Conservation (phyloP, 2,113 vertebrate species). For the Reinhardtius hippoglossoides region DNA sequence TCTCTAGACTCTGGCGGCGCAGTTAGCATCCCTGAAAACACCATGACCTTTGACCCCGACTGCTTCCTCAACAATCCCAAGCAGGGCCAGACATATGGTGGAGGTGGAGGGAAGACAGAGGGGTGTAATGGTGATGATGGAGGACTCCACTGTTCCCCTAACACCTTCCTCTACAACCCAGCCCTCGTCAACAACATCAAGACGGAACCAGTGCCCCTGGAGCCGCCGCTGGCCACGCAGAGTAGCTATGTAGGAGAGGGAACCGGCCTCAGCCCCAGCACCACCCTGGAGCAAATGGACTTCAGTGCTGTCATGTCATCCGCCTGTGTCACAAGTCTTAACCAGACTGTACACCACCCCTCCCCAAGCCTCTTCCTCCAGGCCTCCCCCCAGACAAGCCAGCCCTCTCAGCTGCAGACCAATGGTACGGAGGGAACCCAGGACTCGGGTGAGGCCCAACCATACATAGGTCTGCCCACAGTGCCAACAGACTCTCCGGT, state of each 20-base stretch:
- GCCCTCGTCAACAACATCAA: conserved; percentile 94
- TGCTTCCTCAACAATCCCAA: conserved; percentile 99
- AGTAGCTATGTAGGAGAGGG: conserved; percentile 83
- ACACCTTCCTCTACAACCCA: conserved; percentile 88
- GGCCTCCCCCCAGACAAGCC: conserved; percentile 86
- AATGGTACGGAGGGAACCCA: conserved; percentile 67
- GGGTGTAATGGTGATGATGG: conserved; percentile 73
- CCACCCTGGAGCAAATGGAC: conserved; percentile 98
- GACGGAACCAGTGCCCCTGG: conserved; percentile 90
- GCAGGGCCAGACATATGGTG: conserved; percentile 98
- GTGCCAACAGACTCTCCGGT: conserved; percentile 89
- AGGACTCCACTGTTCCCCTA: conserved; percentile 72
- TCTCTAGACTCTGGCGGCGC: conserved; percentile 88
- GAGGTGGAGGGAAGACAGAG: conserved; percentile 83
- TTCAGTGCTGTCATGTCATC: conserved; percentile 93
- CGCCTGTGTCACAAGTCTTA: conserved; percentile 87
- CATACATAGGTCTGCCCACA: conserved; percentile 74
- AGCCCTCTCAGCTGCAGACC: conserved; percentile 72
- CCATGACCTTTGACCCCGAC: conserved; percentile 98
- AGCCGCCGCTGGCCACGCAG: conserved; percentile 92
- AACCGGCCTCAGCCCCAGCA: conserved; percentile 94
- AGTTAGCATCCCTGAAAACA: conserved; percentile 93
- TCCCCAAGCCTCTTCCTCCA: conserved; percentile 97
- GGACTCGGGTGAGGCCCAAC: conserved; percentile 71
- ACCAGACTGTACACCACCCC: conserved; percentile 89